Conservation (phyloP, 2,888 invertebrate species). For the Archips crataeganus region DNA sequence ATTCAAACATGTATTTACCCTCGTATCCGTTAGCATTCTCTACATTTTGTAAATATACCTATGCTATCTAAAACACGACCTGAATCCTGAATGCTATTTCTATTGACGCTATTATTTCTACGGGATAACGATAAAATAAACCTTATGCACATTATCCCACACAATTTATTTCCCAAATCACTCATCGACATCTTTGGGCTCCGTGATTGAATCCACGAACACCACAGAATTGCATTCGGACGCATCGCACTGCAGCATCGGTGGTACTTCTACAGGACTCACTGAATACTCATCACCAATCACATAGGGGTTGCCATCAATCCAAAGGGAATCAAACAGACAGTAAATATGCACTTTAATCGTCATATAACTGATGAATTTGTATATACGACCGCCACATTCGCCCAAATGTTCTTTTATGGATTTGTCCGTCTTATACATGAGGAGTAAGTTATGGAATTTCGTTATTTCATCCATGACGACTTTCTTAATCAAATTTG, state of each 20-base stretch:
- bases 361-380: conserved; percentile 81
- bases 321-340: conserved; percentile 78
- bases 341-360: conserved; percentile 81
- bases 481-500: conserved; percentile 77
- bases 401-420: conserved; percentile 80
- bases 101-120: not conserved
- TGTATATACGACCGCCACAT: conserved; percentile 78
- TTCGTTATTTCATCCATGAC: conserved; percentile 81
- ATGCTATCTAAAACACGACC: no score
- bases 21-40: no score
- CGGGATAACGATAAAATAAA: not conserved
- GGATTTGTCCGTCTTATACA: conserved; percentile 80
- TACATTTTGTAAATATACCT: no score
- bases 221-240: conserved; percentile 78
- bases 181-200: conserved; percentile 77
- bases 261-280: conserved; percentile 77
- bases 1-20: no score
- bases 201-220: conserved; percentile 79
- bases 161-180: conserved; percentile 48
- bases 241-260: conserved; percentile 78
- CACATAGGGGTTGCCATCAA: conserved; percentile 80
- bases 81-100: no score
- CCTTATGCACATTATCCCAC: not conserved
- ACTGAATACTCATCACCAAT: conserved; percentile 81
- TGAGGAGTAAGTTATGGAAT: conserved; percentile 74